A percentile compares a stretch with the other conserved stretches of the same genome.
Conservation (phyloP, 2,888 invertebrate species). For the Scaptomyza caliginosa region DNA sequence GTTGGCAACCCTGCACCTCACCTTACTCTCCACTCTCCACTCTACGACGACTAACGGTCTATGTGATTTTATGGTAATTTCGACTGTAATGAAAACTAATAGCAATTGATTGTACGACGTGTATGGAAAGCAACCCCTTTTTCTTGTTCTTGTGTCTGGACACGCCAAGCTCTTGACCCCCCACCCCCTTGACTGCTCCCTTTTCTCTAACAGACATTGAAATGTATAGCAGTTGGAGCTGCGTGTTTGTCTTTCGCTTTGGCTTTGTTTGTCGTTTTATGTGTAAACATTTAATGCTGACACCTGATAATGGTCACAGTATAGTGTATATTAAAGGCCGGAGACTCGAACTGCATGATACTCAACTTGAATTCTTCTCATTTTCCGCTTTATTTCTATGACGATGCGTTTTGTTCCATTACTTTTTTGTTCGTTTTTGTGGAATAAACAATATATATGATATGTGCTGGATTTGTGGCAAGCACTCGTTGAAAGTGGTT, state of each 20-base stretch:
- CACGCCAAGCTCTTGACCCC: constrained; percentile 44
- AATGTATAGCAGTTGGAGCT: background rate
- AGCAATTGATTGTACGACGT: constrained; percentile 80
- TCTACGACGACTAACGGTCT: constrained; percentile 48
- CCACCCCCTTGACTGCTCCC: constrained; percentile 25
- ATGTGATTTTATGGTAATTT: constrained; percentile 80
- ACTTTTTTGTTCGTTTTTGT: background rate
- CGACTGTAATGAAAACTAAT: constrained; percentile 76
- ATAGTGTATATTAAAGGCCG: background rate
- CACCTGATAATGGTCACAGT: background rate
- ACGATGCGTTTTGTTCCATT: background rate
- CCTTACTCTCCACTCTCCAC: constrained; percentile 1
- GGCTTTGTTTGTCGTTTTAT: background rate
- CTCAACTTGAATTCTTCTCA: background rate
- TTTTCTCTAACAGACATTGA: background rate
- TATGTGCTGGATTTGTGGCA: background rate
- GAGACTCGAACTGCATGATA: background rate
- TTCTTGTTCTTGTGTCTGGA: background rate
- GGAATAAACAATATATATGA: background rate
- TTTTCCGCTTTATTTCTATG: background rate
- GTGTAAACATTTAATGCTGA: background rate
- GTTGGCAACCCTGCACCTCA: constrained; percentile 44
- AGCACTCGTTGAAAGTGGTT: background rate
- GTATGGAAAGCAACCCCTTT: constrained; percentile 15
- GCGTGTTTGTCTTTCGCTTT: background rate